Evolutionary conservation across 2,113 vertebrate species (phyloP).

Genomic region (Herpetotheres cachinnans): DNA sequence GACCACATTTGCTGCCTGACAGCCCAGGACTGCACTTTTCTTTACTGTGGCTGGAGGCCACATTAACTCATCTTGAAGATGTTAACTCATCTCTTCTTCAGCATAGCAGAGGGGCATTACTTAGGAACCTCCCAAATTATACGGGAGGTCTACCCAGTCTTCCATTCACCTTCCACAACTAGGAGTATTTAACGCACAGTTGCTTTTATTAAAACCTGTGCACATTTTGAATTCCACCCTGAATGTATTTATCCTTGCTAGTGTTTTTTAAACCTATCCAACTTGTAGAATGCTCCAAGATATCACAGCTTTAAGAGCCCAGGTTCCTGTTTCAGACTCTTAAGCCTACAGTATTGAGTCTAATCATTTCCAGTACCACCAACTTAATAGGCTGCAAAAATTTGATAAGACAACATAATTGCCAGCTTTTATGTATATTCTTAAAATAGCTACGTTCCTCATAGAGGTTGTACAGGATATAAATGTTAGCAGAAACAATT

Average conservation of each 20-base stretch:
- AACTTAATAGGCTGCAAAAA: slow-evolving; percentile 73
- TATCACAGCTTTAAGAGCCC: background rate
- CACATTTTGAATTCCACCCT: background rate
- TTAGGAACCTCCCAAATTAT: background rate
- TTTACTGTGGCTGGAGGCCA: background rate
- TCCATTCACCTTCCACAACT: background rate
- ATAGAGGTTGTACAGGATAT: slow-evolving; percentile 38
- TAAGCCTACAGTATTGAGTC: slow-evolving; percentile 1
- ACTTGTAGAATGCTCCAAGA: background rate
- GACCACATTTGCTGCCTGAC: background rate
- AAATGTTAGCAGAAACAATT: slow-evolving; percentile 61
- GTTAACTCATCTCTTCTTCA: background rate
- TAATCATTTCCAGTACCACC: slow-evolving; percentile 58
- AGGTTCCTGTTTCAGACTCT: background rate
- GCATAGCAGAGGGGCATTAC: background rate
- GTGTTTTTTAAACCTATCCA: background rate
- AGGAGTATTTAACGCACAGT: background rate
- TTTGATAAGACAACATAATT: slow-evolving; percentile 76
- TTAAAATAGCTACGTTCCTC: slow-evolving; percentile 51
- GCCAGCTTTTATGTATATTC: slow-evolving; percentile 64
- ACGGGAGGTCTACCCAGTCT: background rate
- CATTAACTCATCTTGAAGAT: background rate
- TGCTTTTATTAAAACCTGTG: background rate
- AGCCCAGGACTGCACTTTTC: background rate
- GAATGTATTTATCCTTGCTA: background rate